Evolutionary conservation across 2,888 invertebrate genomes (phyloP), one percentile per base, ranked within the genome.

Genomic region (Eurytoma adleriae): DNA sequence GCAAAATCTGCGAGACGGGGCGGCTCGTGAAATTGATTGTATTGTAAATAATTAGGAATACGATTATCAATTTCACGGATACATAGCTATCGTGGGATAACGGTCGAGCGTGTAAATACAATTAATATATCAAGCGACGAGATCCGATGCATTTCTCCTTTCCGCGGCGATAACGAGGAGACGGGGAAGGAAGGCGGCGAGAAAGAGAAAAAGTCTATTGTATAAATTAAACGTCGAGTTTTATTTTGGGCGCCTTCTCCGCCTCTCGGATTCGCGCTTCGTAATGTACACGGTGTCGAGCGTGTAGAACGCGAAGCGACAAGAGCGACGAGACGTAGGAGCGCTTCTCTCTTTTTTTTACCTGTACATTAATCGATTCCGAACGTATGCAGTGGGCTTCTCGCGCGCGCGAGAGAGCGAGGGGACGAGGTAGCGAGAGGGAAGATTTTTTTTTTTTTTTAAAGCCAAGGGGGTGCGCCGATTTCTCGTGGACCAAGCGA

Each of bases 31-130:
- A 83, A 81, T 84, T 84, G 81, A 84, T 83, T 77, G 77, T 82
- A 84, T 84, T 88, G 87, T 88, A 88, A 83, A 88, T 88, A 88
- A 79, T 86, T 86, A 79, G 82, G 78, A 73, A 40, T 77, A 78
- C 68, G 76, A 69, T 54, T 54, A 76, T 61, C 71, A 40, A 68
- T 76, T 71, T 54, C n/a, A 76, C 16, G 18, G 18, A 70, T 70
- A 56, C 56, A 57, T 64, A 40, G 10, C 57, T 64, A 72, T 52
- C 54, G 7, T 72, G 69, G 64, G 67, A 62, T 14, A 68, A 59
- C 27, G 66, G 57, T 57, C 57, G 59, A 75, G 50, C 52, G 52
- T 81, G 73, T 70, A 78, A 40, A 79, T 79, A 20, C 40, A 10
- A 67, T 52, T 20, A 5, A 69, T 73, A 52, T 72, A 62, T 72